Conservation (phyloP, 2,113 vertebrate genomes). For the Anseranas semipalmata region DNA sequence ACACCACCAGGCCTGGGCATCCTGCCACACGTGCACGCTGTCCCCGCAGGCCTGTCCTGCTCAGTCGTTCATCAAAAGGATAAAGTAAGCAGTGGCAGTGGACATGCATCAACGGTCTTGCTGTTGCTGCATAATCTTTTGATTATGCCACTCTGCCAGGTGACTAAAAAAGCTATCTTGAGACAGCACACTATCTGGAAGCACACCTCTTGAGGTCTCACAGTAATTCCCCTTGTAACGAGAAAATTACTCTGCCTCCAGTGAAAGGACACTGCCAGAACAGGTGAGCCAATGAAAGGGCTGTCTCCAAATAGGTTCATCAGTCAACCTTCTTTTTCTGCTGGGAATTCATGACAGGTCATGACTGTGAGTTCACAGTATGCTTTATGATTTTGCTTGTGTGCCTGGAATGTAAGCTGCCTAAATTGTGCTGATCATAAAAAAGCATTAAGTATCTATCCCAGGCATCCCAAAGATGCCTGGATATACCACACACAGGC, state of each 20-base stretch:
- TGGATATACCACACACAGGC: background rate
- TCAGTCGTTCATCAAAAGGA: background rate
- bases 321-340: background rate
- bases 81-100: background rate
- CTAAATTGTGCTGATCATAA: accelerated
- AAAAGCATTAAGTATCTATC: background rate
- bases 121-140: conserved; percentile 52
- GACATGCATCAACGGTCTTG: conserved; percentile 25
- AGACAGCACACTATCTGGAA: conserved; percentile 33
- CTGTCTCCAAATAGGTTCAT: background rate
- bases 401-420: background rate
- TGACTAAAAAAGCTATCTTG: conserved; percentile 52
- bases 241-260: conserved; percentile 9
- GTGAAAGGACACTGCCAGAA: background rate
- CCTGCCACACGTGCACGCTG: background rate
- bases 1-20: background rate
- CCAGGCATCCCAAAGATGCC: background rate
- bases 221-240: conserved; percentile 2
- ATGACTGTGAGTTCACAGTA: background rate
- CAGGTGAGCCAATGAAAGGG: background rate
- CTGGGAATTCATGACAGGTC: background rate
- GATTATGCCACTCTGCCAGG: conserved; percentile 29
- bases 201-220: background rate
- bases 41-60: background rate
- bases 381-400: background rate